Base-by-base conservation (phyloP, 37 sponge, comb jelly and placozoan genomes). In the Halisarca cf. caerulea region DNA sequence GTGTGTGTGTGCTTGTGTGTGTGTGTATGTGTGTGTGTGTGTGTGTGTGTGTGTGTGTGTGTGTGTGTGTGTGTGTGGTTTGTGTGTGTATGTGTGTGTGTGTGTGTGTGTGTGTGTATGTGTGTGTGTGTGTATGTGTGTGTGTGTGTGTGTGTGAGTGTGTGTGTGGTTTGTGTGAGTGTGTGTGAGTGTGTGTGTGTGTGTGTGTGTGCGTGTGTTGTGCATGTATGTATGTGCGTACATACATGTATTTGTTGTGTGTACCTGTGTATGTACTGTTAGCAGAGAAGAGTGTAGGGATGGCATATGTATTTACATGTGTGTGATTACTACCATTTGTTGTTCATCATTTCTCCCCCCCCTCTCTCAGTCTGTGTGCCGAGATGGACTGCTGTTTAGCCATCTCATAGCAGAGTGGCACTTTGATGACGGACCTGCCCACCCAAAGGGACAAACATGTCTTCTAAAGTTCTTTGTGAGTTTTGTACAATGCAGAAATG, bases 321-420 rank as follows among this genome's bases (percentile, higher is more conserved):
- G n/a, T n/a, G n/a, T n/a, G n/a, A n/a, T n/a, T n/a, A n/a, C n/a
- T n/a, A n/a, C n/a, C n/a, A n/a, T n/a, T n/a, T n/a, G n/a, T n/a
- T n/a, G n/a, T 2, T 44, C 21, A 27, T 18, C 34, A 3, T 33
- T 68, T 51, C 54, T 9, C 25, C 9, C 23, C 62, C 38, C 62
- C 66, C 8, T 36, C n/a, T 57, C 82, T 34, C 69, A 71, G 70
- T 44, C 84, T 34, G 20, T 38, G 2, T 74, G 77, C 45, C 17
- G 45, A 17, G 91, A 90, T 84, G 94, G 91, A 5, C 30, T 40
- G 2, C 82, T 93, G 45, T 93, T 93, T 47, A 66, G 41, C n/a
- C 84, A 80, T 54, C 69, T 93, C 35, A 82, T 89, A 55, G 89
- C 82, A 2, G 81, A 80, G 25, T 80, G 59, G 60, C 34, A 35